Evolutionary conservation across 2,113 vertebrate genomes (phyloP).

Genomic region (Gymnogyps californianus): DNA sequence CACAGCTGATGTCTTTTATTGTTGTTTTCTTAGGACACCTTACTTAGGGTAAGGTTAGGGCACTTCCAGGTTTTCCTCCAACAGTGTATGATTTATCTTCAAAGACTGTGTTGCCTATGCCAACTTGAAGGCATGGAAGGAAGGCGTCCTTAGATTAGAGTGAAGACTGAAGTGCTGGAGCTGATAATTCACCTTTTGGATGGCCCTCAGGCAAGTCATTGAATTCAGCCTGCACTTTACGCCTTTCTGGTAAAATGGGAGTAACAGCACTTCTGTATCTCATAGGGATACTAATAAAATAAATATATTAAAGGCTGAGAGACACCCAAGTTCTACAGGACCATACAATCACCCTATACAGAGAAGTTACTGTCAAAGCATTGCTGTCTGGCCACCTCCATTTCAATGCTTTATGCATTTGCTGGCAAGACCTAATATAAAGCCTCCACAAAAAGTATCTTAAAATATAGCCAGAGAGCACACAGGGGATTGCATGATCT

Average conservation of each 20-base stretch:
- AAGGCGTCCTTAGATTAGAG: not conserved
- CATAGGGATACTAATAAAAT: not conserved
- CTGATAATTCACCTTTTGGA: not conserved
- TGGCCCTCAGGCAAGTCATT: not conserved
- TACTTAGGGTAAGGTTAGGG: not conserved
- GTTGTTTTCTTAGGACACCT: not conserved
- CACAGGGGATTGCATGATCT: not conserved
- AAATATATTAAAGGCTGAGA: not conserved
- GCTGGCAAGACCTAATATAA: not conserved
- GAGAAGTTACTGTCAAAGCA: not conserved
- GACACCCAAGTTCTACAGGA: not conserved
- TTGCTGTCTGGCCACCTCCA: not conserved
- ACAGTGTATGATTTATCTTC: not conserved
- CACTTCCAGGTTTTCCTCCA: not conserved
- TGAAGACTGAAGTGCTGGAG: not conserved
- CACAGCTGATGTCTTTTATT: not conserved
- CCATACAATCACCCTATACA: not conserved
- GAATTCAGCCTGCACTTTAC: not conserved
- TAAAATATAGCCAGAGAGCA: not conserved
- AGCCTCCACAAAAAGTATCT: not conserved
- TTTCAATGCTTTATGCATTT: slow-evolving; percentile 3
- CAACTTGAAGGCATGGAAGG: not conserved
- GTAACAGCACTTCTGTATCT: not conserved
- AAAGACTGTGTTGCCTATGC: not conserved
- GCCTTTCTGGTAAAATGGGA: not conserved